Evolutionary conservation across 1,140 invertebrate species (phyloP).

Genomic region (Bombus affinis): DNA sequence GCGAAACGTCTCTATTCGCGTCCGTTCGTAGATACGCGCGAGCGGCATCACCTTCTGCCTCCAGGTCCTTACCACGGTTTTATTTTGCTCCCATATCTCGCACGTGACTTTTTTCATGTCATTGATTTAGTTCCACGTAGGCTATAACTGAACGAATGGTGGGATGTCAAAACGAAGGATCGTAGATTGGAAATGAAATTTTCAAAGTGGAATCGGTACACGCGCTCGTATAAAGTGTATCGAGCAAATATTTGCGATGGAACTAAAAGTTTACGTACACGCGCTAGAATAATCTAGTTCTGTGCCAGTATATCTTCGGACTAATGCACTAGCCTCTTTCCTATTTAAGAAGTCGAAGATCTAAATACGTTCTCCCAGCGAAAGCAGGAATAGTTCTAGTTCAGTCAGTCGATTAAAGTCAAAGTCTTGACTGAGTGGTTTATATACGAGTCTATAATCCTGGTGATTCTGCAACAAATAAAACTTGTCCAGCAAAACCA

Average conservation of each 20-base stretch:
- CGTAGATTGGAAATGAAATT: background rate
- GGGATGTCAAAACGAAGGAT: background rate
- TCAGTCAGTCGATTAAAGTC: conserved; percentile 1
- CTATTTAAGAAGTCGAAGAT: background rate
- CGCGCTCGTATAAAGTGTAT: background rate
- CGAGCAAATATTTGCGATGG: background rate
- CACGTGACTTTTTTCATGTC: background rate
- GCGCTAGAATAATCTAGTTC: background rate
- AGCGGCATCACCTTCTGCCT: conserved; percentile 26
- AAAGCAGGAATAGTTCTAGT: background rate
- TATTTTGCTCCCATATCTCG: background rate
- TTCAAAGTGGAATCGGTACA: background rate
- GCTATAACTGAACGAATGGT: background rate
- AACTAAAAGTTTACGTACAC: background rate
- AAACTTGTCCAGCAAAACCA: background rate
- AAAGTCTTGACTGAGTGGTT: background rate
- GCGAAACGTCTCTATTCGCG: conserved; percentile 60
- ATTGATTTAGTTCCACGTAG: conserved; percentile 12
- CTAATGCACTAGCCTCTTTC: background rate
- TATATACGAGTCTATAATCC: background rate
- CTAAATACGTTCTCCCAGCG: background rate
- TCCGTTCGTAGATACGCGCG: conserved; percentile 29
- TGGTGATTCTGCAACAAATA: background rate
- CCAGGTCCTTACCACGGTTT: background rate
- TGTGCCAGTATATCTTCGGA: background rate